These are phyloP conservation scores for Mesitornis unicolor DNA, from an alignment of 2,113 vertebrate species.

Conservation along the genomic window DNA sequence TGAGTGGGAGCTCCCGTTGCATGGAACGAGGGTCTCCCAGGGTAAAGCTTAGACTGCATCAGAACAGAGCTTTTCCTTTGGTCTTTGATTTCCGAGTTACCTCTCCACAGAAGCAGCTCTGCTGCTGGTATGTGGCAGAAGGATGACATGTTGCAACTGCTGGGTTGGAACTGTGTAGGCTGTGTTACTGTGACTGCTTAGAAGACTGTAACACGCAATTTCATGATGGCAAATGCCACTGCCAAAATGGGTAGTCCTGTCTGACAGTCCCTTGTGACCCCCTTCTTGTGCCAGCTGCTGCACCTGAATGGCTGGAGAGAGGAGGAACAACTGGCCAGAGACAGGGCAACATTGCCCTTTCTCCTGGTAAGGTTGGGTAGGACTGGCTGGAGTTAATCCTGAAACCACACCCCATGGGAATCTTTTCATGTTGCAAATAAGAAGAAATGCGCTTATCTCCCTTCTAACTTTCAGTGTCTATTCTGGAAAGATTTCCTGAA, in stretches of 20 bases:
- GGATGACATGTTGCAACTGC: not conserved
- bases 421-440: not conserved
- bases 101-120: not conserved
- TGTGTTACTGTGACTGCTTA: not conserved
- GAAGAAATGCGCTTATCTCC: not conserved
- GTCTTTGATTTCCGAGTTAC: not conserved
- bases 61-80: not conserved
- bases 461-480: not conserved
- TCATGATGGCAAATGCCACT: not conserved
- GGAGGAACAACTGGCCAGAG: not conserved
- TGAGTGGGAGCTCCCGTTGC: not conserved
- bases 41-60: not conserved
- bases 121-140: not conserved
- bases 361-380: not conserved
- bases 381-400: not conserved
- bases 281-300: not conserved
- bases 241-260: not conserved
- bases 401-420: conserved; percentile 18
- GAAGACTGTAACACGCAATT: not conserved
- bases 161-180: not conserved
- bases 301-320: not conserved
- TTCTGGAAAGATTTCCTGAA: not conserved
- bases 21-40: not conserved
- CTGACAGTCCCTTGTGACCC: not conserved
- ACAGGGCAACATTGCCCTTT: not conserved